Evolutionary conservation across 2,113 vertebrate genomes (phyloP).

Genomic region (Agelaius phoeniceus): DNA sequence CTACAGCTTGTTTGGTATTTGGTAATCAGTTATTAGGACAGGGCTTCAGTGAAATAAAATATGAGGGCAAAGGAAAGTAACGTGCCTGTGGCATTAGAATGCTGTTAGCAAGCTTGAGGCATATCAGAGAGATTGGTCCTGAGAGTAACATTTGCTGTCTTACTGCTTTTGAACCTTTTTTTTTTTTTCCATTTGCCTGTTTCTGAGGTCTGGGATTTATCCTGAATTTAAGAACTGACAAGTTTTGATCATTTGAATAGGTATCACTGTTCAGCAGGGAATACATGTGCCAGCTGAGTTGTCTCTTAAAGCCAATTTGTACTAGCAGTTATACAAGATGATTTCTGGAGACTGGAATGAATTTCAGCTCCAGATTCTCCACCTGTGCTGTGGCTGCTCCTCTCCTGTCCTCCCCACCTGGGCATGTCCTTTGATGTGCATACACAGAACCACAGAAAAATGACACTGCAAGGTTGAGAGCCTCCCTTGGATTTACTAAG

Average conservation of each 20-base stretch:
- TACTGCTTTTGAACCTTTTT: slow-evolving; percentile 61
- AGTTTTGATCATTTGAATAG: slow-evolving; percentile 78
- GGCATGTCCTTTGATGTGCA: neutral
- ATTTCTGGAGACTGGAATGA: slow-evolving; percentile 50
- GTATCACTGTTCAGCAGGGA: slow-evolving; percentile 70
- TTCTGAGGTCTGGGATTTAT: slow-evolving; percentile 71
- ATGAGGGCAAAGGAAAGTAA: slow-evolving; percentile 46
- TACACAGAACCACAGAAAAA: neutral
- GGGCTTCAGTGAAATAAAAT: slow-evolving; percentile 56
- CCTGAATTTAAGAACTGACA: slow-evolving; percentile 69
- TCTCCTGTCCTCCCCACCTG: neutral
- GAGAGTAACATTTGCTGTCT: slow-evolving; percentile 67
- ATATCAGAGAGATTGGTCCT: slow-evolving; percentile 70
- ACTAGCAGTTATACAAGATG: slow-evolving; percentile 53
- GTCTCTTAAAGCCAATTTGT: slow-evolving; percentile 76
- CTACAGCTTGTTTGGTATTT: slow-evolving; percentile 36
- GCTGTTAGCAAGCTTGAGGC: slow-evolving; percentile 75
- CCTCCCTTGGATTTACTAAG: neutral
- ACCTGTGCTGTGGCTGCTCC: neutral
- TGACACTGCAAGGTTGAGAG: neutral
- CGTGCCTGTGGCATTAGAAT: slow-evolving; percentile 64
- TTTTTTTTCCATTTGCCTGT: slow-evolving; percentile 49
- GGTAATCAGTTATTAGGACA: slow-evolving; percentile 59
- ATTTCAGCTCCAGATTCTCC: slow-evolving; percentile 43
- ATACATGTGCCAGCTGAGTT: slow-evolving; percentile 63